Percentiles rank a stretch among this genome's conserved stretches.
Evolutionary conservation across 2,888 invertebrate species (phyloP).

Genomic region (Carterocephalus palaemon): DNA sequence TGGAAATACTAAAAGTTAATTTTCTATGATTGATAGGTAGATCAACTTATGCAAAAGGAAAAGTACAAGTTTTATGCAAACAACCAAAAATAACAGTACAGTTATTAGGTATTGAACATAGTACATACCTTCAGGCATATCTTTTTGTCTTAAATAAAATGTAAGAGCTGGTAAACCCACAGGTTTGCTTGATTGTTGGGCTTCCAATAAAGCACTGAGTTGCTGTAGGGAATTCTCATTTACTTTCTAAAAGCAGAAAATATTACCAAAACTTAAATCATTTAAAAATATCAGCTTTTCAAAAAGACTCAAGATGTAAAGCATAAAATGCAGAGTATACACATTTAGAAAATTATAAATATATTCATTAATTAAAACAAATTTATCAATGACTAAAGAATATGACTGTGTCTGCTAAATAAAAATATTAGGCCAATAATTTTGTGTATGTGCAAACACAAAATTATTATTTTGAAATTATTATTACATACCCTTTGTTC

Average conservation of each 20-base stretch:
- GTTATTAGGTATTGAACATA: neutral
- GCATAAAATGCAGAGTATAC: neutral
- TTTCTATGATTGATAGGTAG: too few species aligned
- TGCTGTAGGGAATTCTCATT: slow-evolving; percentile 95
- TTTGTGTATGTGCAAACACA: too few species aligned
- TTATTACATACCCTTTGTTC: slow-evolving; percentile 85
- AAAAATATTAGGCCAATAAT: too few species aligned
- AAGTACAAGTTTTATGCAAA: too few species aligned
- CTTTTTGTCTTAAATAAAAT: slow-evolving; percentile 88
- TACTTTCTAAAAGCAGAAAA: slow-evolving; percentile 80
- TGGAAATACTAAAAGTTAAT: too few species aligned
- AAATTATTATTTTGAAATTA: slow-evolving; percentile 2
- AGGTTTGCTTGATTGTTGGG: slow-evolving; percentile 82
- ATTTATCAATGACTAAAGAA: too few species aligned
- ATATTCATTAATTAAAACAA: neutral
- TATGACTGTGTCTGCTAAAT: neutral
- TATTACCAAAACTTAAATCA: too few species aligned
- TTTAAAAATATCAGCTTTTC: neutral
- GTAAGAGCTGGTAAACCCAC: slow-evolving; percentile 81
- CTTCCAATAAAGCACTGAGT: slow-evolving; percentile 90
- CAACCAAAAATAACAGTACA: too few species aligned
- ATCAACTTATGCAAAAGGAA: too few species aligned
- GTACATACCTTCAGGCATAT: slow-evolving; percentile 73
- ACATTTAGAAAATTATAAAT: slow-evolving; percentile 5
- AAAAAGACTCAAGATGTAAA: neutral